A percentile compares a stretch with the other conserved stretches of the same genome.
phyloP scores from a whole-genome alignment of 2,888 invertebrate species.

The Tenthredo distinguenda region DNA sequence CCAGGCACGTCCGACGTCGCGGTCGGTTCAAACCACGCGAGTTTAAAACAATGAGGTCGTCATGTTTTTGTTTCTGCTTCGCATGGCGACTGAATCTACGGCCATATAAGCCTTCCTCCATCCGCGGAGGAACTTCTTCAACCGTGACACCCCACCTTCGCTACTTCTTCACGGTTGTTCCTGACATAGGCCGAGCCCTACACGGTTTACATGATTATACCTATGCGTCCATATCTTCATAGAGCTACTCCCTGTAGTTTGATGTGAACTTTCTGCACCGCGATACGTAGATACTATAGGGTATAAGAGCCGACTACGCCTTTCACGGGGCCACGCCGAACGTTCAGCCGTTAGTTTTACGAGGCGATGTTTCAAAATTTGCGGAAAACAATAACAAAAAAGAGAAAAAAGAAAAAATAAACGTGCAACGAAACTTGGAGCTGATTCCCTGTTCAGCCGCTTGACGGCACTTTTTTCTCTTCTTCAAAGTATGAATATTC shows the following conservation, averaged over 20 bases:
- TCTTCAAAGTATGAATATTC: not conserved
- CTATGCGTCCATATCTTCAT: not conserved
- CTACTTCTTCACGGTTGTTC: constrained; percentile 60
- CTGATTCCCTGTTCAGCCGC: not conserved
- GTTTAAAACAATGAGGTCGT: constrained; percentile 72
- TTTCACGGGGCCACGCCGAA: not conserved
- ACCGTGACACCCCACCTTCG: constrained; percentile 77
- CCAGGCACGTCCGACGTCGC: constrained; percentile 40
- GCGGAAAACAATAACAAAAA: not conserved
- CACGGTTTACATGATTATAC: constrained; percentile 29
- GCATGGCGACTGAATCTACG: constrained; percentile 71
- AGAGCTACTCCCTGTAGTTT: not conserved
- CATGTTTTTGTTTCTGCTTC: constrained; percentile 72
- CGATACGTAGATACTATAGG: too few species aligned
- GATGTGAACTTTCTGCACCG: constrained; percentile 20
- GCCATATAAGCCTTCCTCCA: constrained; percentile 71
- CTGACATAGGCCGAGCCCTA: constrained; percentile 64
- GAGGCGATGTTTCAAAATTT: not conserved
- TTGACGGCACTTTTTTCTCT: not conserved
- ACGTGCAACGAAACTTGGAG: not conserved
- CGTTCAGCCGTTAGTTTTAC: not conserved
- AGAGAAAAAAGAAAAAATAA: not conserved
- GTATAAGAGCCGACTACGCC: not conserved
- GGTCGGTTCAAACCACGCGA: constrained; percentile 50
- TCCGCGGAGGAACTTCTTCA: constrained; percentile 69